Conservation (phyloP, 2,113 vertebrate species). For the Saccopteryx leptura region DNA sequence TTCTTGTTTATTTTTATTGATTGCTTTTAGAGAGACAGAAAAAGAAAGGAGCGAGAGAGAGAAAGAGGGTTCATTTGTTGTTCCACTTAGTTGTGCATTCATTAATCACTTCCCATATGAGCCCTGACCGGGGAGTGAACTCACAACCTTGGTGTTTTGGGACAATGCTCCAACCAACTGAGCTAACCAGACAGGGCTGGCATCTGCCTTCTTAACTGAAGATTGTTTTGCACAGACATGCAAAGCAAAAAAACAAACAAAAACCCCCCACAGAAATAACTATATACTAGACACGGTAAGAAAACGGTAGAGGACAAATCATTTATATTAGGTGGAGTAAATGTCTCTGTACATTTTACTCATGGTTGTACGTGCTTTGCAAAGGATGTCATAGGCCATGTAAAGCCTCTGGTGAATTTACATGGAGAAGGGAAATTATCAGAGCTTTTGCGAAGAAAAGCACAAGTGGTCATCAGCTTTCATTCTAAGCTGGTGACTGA, state of each 20-base stretch:
- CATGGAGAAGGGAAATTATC: background rate
- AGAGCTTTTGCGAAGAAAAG: background rate
- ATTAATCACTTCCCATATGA: no score
- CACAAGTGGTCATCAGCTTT: background rate
- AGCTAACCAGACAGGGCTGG: no score
- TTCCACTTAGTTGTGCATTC: no score
- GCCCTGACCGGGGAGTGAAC: no score
- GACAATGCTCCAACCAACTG: no score
- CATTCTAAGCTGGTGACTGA: constrained; percentile 17
- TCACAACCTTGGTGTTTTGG: no score
- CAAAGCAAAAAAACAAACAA: background rate
- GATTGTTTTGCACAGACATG: background rate
- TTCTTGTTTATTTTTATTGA: background rate
- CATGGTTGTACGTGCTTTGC: background rate
- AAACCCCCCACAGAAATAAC: background rate
- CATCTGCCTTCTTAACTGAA: background rate
- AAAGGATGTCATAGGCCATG: background rate
- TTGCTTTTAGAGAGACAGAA: no score
- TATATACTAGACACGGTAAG: background rate
- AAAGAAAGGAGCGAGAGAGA: no score
- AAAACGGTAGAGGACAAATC: background rate
- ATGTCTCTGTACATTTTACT: constrained; percentile 12
- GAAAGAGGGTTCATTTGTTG: no score
- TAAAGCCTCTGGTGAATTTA: constrained; percentile 3
- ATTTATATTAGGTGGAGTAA: background rate